Evolutionary conservation across 2,888 invertebrate species (phyloP), one percentile per base, ranked within the genome.

Genomic region (Halictus quadricinctus): DNA sequence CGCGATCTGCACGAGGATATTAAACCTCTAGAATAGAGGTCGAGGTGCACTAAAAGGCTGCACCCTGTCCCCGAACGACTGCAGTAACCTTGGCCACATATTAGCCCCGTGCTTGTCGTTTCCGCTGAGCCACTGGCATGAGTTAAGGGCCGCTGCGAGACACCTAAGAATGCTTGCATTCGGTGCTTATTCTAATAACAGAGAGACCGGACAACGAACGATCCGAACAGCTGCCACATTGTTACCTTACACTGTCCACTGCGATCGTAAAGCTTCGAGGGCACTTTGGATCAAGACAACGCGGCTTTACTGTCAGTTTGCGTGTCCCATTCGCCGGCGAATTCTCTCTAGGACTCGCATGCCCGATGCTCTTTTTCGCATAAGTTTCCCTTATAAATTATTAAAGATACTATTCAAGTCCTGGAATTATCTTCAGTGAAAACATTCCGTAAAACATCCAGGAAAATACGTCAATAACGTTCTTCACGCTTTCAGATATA

Each of bases 1-100:
- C 81, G 50, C 72, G 84, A 70, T 74, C 83, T 84, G 78, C 86
- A 90, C 79, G 83, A 80, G 80, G 88, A 88, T 89, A 89, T 90
- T 90, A 90, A 90, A 87, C 87, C 66, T 46, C 48, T n/a, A n/a
- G 58, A 76, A 72, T 69, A 60, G 64, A 72, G 76, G 46, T 84
- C 76, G 82, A 81, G 36, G 36, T 12, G 79, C 72, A 76, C 72
- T 80, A 64, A 88, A 76, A 85, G 58, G 10, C 70, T 79, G 60
- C 70, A 70, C 76, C 76, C 66, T 72, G 43, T 83, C 25, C 77
- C 43, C 41, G 46, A 72, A 73, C 41, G 70, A 54, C 54, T 77
- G 74, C 74, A 66, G 41, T 54, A 88, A 79, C 78, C 74, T 74
- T 76, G 80, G 72, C 41, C 64, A 54, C 76, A 77, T 74, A 77